These are phyloP conservation scores for Malurus melanocephalus DNA, from an alignment of 2,113 vertebrate genomes.

Conservation along the genomic window DNA sequence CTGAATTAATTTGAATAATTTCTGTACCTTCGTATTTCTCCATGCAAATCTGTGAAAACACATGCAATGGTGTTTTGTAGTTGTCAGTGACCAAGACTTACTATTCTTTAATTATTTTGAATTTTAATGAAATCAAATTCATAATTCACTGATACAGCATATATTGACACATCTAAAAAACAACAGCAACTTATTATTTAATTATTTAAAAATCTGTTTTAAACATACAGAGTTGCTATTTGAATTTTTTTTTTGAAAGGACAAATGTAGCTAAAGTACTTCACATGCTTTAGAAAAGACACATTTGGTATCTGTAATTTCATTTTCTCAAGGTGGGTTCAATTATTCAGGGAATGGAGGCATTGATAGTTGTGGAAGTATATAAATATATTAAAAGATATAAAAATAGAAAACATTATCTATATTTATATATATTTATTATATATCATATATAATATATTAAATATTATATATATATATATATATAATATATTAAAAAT, in stretches of 20 bases:
- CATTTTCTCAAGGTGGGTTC: not conserved
- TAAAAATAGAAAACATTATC: too few relatives aligned
- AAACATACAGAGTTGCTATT: not conserved
- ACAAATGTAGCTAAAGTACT: not conserved
- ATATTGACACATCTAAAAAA: not conserved
- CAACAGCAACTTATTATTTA: not conserved
- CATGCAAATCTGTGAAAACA: not conserved
- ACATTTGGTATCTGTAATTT: not conserved
- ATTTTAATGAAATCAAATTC: not conserved
- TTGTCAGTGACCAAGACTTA: not conserved
- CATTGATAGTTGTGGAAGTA: not conserved
- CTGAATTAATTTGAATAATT: not conserved
- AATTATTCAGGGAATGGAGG: not conserved
- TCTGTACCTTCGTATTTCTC: not conserved
- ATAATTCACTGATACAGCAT: not conserved
- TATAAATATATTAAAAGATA: too few relatives aligned
- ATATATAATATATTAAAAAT: not conserved
- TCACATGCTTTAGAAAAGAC: not conserved
- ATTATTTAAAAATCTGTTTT: fast-evolving
- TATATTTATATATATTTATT: too few relatives aligned
- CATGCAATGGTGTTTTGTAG: not conserved
- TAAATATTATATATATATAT: too few relatives aligned
- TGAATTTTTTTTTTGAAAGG: not conserved
- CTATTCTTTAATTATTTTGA: not conserved
- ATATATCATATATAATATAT: not conserved